These are phyloP conservation scores for Cyprinodon brontotheroides DNA, from an alignment of 2,113 vertebrate genomes.

Conservation along the genomic window DNA sequence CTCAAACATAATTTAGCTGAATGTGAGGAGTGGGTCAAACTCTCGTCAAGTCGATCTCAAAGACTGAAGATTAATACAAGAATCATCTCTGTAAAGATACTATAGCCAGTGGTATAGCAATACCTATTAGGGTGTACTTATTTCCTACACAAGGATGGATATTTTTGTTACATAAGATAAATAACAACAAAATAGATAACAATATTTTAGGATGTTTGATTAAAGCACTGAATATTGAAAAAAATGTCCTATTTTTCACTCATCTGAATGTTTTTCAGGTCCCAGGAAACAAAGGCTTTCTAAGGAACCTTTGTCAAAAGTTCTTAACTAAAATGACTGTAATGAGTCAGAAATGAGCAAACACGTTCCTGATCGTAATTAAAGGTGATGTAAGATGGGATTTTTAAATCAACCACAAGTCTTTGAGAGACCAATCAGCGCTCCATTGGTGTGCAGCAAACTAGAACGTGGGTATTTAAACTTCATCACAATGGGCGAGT, in stretches of 20 bases:
- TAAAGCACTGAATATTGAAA: neutral
- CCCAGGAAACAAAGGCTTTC: conserved; percentile 53
- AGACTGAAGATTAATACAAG: neutral
- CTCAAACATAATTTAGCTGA: neutral
- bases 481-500: conserved; percentile 27
- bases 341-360: conserved; percentile 67
- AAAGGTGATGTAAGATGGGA: conserved; percentile 57
- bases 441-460: conserved; percentile 38
- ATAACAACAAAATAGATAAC: neutral
- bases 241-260: neutral
- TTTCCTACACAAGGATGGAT: neutral
- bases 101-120: neutral
- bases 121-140: neutral
- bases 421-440: conserved; percentile 36
- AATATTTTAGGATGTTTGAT: neutral
- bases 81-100: neutral
- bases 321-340: conserved; percentile 55
- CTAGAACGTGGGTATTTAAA: conserved; percentile 45
- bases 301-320: conserved; percentile 36
- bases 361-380: conserved; percentile 64
- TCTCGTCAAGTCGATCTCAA: neutral
- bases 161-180: neutral
- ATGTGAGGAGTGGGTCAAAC: neutral
- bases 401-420: conserved; percentile 45
- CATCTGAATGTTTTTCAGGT: conserved; percentile 32